Percentiles rank a stretch among this genome's conserved stretches.
phyloP scores from a whole-genome alignment of 2,888 invertebrate genomes.

The Tricholauxania praeusta region DNA sequence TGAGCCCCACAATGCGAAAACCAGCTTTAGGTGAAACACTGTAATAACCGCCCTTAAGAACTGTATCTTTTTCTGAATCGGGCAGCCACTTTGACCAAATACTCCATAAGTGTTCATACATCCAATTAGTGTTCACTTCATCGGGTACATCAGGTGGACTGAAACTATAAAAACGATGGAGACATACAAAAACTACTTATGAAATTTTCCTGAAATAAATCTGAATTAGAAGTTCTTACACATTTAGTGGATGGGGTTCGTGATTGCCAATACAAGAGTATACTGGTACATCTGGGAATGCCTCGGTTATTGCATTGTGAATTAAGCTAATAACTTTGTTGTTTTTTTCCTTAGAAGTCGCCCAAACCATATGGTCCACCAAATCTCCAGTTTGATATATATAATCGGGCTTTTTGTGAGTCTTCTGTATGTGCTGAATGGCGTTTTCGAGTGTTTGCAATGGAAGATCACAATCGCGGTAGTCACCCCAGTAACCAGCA shows the following conservation, averaged over 20 bases:
- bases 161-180: slow-evolving; percentile 68
- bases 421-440: slow-evolving; percentile 72
- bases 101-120: slow-evolving; percentile 78
- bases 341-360: slow-evolving; percentile 77
- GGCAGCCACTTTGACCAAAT: slow-evolving; percentile 80
- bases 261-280: slow-evolving; percentile 85
- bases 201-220: too few relatives aligned
- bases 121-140: slow-evolving; percentile 75
- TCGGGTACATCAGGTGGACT: slow-evolving; percentile 70
- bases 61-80: slow-evolving; percentile 71
- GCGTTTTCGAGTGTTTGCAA: slow-evolving; percentile 76
- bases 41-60: slow-evolving; percentile 82
- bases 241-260: slow-evolving; percentile 85
- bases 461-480: slow-evolving; percentile 82
- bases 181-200: too few relatives aligned
- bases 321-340: slow-evolving; percentile 71
- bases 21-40: slow-evolving; percentile 77
- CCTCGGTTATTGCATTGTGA: slow-evolving; percentile 69
- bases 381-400: slow-evolving; percentile 90
- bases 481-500: slow-evolving; percentile 88
- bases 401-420: slow-evolving; percentile 74
- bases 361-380: slow-evolving; percentile 90
- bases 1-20: slow-evolving; percentile 81
- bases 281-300: slow-evolving; percentile 75
- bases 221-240: slow-evolving; percentile 71